phyloP scores from a whole-genome alignment of 2,113 vertebrate genomes.

The Notechis scutatus region DNA sequence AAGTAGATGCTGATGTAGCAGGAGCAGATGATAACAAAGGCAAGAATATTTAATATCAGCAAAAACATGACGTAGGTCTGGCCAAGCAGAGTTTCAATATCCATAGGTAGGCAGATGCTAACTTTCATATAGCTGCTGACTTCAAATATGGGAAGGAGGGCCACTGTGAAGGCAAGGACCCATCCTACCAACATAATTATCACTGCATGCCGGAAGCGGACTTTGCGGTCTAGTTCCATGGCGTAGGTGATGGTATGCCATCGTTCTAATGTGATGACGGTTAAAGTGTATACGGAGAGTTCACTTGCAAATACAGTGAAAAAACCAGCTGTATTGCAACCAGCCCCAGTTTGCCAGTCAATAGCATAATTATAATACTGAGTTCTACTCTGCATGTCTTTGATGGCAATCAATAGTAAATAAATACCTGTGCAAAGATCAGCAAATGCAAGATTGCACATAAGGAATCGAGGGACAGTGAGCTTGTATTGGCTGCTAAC shows the following conservation, averaged over 20 bases:
- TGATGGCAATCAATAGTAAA: constrained; percentile 85
- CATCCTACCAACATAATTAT: constrained; percentile 83
- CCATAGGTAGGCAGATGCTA: constrained; percentile 97
- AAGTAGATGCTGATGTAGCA: constrained; percentile 93
- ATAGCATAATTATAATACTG: constrained; percentile 92
- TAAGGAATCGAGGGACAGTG: constrained; percentile 92
- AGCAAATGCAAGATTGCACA: constrained; percentile 96
- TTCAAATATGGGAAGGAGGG: constrained; percentile 83
- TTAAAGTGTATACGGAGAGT: constrained; percentile 90
- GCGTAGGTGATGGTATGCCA: constrained; percentile 97
- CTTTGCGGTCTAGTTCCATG: constrained; percentile 84
- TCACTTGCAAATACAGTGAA: constrained; percentile 95
- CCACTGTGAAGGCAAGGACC: constrained; percentile 81
- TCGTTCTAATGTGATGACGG: constrained; percentile 88
- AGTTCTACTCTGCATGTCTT: constrained; percentile 83
- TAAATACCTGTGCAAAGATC: constrained; percentile 96
- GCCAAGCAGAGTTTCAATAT: constrained; percentile 79
- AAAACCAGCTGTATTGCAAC: constrained; percentile 86
- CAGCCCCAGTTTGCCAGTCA: constrained; percentile 89
- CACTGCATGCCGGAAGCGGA: constrained; percentile 84
- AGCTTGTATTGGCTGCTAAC: constrained; percentile 85
- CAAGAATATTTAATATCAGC: constrained; percentile 86
- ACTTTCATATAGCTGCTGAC: constrained; percentile 96
- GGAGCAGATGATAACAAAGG: constrained; percentile 84
- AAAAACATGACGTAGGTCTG: constrained; percentile 86